A percentile compares a stretch with the other conserved stretches of the same genome.
These are phyloP conservation scores for Notechis scutatus DNA, from an alignment of 2,113 vertebrate genomes.

Conservation along the genomic window DNA sequence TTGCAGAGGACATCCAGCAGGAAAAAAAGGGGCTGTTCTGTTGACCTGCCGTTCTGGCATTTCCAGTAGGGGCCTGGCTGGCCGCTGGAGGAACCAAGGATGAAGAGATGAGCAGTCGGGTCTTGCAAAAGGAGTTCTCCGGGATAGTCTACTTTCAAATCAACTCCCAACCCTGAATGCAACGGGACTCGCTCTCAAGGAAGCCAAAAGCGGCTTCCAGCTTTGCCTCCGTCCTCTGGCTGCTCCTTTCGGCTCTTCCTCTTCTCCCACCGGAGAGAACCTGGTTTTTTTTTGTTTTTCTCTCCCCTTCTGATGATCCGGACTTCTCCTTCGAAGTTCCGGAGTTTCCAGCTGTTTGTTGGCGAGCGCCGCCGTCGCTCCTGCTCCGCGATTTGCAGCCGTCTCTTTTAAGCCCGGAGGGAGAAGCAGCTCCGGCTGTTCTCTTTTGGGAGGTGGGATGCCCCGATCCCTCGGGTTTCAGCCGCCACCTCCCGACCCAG, in stretches of 20 bases:
- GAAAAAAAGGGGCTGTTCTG: neutral
- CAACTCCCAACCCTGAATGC: neutral
- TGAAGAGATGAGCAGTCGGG: neutral
- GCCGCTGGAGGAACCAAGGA: no score
- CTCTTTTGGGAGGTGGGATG: neutral
- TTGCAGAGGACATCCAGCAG: neutral
- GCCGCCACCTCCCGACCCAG: constrained; percentile 8
- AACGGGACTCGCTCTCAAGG: neutral
- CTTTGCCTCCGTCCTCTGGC: neutral
- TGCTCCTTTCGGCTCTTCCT: neutral
- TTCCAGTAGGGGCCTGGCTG: neutral
- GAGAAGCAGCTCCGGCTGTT: neutral
- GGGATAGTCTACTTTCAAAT: neutral
- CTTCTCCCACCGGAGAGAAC: neutral
- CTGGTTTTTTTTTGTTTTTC: no score
- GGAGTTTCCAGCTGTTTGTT: neutral
- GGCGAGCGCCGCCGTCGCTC: no score
- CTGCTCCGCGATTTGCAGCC: neutral
- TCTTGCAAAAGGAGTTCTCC: neutral
- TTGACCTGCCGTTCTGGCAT: neutral
- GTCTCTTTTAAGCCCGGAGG: neutral
- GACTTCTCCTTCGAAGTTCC: neutral
- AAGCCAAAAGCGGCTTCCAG: neutral
- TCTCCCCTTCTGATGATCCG: neutral
- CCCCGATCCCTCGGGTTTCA: neutral